Percentiles rank a stretch among this genome's conserved stretches.
Evolutionary conservation across 2,113 vertebrate genomes (phyloP).

Genomic region (Blennius ocellaris): DNA sequence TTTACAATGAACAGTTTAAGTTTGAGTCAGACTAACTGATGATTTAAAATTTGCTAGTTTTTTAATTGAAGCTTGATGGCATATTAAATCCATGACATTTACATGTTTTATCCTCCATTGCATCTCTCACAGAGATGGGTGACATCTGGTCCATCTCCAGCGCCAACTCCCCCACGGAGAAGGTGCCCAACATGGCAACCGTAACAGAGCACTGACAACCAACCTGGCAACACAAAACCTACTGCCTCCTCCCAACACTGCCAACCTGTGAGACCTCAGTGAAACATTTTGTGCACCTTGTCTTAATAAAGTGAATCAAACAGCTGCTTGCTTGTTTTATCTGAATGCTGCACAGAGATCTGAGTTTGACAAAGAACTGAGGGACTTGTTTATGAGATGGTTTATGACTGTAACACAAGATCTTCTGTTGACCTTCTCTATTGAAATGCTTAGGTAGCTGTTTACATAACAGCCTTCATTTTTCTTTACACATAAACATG

Average conservation of each 20-base stretch:
- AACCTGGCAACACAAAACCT: background rate
- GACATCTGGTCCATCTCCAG: constrained; percentile 82
- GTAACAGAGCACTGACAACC: constrained; percentile 36
- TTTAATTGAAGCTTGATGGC: too few relatives aligned
- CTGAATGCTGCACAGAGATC: background rate
- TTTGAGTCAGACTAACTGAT: too few relatives aligned
- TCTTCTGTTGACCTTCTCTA: too few relatives aligned
- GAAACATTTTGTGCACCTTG: background rate
- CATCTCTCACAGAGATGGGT: constrained; percentile 68
- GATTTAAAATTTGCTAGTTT: too few relatives aligned
- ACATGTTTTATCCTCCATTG: background rate
- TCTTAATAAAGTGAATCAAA: background rate
- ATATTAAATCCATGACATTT: too few relatives aligned
- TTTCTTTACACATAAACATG: too few relatives aligned
- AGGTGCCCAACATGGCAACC: constrained; percentile 50
- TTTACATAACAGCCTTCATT: too few relatives aligned
- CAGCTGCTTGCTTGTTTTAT: background rate
- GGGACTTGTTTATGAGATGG: too few relatives aligned
- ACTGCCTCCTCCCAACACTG: background rate
- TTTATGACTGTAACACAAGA: too few relatives aligned
- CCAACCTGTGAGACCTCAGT: constrained; percentile 4
- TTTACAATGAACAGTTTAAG: too few relatives aligned
- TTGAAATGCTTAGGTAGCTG: too few relatives aligned
- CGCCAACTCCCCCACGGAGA: constrained; percentile 61
- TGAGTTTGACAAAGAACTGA: background rate